Base-by-base conservation (phyloP, 2,797 vertebrate species). In the Melanotaenia maccullochi region DNA sequence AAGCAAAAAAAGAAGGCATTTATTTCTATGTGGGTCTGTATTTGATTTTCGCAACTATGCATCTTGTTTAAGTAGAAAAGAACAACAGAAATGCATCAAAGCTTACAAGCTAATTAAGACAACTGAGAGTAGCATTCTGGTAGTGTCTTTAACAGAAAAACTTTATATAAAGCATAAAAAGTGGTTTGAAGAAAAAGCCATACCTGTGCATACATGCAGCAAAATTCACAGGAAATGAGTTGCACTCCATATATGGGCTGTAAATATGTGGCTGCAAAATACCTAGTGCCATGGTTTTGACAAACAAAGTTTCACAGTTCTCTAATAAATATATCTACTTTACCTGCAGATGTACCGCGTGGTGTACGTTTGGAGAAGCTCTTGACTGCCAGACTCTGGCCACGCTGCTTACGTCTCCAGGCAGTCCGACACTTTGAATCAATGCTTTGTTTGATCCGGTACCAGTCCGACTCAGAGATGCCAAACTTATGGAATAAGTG, bases 391-490 rank as follows among this genome's bases (percentile, higher is more conserved):
- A 99, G 93, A 85, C 98, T 99, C 89, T 99, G 98, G 2, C 98
- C 98, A 0, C 98, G 92, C 89, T 99, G 98, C 56, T 99, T 99
- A 72, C 98, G 93, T 71, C 98, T 95, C 97, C 98, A 99, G 0
- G 98, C 98, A 0, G 98, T 99, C 52, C 98, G 96, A 86, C 98
- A 99, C 82, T 99, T 99, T 71, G 98, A 99, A 85, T 99, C 98
- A 0, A 99, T 99, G 92, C 98, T 99, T 85, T 99, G 98, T 81
- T 99, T 99, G 90, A 99, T 99, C 18, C 98, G 94, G 59, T 99
- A 99, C 98, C 98, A 99, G 90, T 99, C 98, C 0, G 97, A 99
- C 64, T 99, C 98, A 0, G 95, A 94, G 91, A 99, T 99, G 56
- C 94, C 93, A 68, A 99, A 99, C 73, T 99, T 99, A 88, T 98